Base-by-base conservation (phyloP, 53 echinoderm and acorn worm genomes). In the Astropecten irregularis region DNA sequence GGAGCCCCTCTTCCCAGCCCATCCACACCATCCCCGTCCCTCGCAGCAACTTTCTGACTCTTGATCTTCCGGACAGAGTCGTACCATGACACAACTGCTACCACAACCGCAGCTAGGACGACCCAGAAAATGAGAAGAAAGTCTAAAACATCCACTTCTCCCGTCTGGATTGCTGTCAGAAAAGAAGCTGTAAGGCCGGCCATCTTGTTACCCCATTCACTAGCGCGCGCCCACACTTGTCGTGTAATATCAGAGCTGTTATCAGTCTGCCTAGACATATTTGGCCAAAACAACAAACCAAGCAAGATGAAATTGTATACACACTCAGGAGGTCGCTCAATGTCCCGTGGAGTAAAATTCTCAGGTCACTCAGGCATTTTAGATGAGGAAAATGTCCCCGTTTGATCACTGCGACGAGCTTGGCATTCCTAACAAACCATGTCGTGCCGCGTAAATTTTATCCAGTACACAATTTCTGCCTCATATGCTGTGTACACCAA, bases 121-220 rank as follows among this genome's bases (percentile, higher is more conserved):
- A 88, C 13, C 82, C 88, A 82, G 40, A 73, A 66, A 49, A 90
- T 48, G 10, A 90, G 63, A 32, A 90, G 37, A 60, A 50, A 8
- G 77, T 90, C 81, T 46, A 90, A 69, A 79, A 90, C 55, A 50
- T 90, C 89, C 38, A 90, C 49, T 33, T 66, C 57, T 40, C 85
- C 90, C 34, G 85, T 60, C 85, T 68, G 79, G 16, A 90, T 40
- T 36, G 59, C 76, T 16, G 56, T 46, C 74, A 76, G 53, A 49
- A 76, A 71, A 66, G 73, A 65, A 48, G 86, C 76, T 25, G 74
- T 30, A 53, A 85, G 30, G 38, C 86, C 86, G 86, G 86, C 86
- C 86, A 85, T 85, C 61, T 85, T 85, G 61, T 79, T 62, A 26
- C 13, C 2, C 79, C 62, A 62, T 42, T 62, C 79, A 32, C 32